These are phyloP conservation scores for Mustela lutreola DNA, from an alignment of 2,113 vertebrate genomes.

Conservation along the genomic window DNA sequence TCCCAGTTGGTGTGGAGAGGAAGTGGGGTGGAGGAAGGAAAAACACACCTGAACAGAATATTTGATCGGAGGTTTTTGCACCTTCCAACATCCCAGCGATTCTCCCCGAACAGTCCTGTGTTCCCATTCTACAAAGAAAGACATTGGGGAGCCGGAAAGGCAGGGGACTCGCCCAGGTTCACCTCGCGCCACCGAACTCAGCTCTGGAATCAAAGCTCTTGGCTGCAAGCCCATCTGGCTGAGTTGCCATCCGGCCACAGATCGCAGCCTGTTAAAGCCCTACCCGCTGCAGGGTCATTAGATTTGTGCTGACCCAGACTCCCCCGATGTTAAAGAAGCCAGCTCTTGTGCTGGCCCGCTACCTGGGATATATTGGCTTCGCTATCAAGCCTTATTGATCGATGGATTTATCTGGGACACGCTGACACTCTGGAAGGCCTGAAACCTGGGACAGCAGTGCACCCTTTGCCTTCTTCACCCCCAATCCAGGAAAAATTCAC, in stretches of 20 bases:
- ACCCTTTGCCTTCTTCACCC: not conserved
- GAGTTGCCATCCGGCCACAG: not conserved
- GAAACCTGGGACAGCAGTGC: no score
- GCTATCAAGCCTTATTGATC: not conserved
- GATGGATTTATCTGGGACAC: not conserved
- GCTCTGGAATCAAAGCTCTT: not conserved
- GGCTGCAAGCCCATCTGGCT: not conserved
- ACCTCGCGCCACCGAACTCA: accelerated
- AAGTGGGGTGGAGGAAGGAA: not conserved
- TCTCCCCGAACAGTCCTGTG: not conserved
- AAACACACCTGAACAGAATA: not conserved
- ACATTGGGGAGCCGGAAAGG: not conserved
- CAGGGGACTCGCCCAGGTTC: not conserved
- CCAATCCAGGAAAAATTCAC: not conserved
- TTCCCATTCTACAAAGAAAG: not conserved
- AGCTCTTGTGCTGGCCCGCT: not conserved
- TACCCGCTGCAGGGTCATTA: not conserved
- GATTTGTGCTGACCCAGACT: constrained; percentile 45
- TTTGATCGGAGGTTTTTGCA: not conserved
- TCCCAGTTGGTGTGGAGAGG: not conserved
- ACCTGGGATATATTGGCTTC: not conserved
- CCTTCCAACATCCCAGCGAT: not conserved
- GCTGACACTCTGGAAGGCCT: not conserved
- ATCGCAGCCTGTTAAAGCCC: not conserved
- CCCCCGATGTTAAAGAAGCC: constrained; percentile 40